Conservation (phyloP, 2,797 vertebrate genomes). For the Synaphobranchus kaupii region DNA sequence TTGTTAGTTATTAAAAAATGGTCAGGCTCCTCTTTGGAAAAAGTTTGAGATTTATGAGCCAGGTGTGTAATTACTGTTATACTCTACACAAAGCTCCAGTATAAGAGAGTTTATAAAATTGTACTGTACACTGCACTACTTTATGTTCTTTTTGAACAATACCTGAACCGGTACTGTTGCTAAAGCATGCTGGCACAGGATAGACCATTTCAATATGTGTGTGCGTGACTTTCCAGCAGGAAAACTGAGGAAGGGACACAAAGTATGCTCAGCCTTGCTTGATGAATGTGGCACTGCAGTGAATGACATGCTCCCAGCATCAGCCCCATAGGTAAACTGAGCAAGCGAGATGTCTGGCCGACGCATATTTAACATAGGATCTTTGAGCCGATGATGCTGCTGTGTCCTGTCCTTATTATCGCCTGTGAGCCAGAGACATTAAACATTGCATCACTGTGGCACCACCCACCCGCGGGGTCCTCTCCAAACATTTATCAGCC, state of each 20-base stretch:
- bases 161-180: background rate
- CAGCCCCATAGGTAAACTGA: background rate
- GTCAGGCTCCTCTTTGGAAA: background rate
- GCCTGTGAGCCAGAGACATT: background rate
- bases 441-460: background rate
- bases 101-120: background rate
- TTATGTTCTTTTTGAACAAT: background rate
- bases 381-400: background rate
- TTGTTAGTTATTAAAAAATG: background rate
- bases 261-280: background rate
- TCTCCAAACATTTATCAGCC: constrained; percentile 13
- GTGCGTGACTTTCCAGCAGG: background rate
- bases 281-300: background rate
- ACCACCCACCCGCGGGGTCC: background rate
- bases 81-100: background rate
- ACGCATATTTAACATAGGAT: background rate
- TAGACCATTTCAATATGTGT: background rate
- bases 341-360: background rate
- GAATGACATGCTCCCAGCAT: background rate
- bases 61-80: background rate
- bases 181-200: background rate
- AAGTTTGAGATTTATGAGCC: background rate
- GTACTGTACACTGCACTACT: background rate
- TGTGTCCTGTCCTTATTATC: background rate
- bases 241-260: background rate